phyloP scores from a whole-genome alignment of 2,797 vertebrate genomes.

The Potorous gilbertii region DNA sequence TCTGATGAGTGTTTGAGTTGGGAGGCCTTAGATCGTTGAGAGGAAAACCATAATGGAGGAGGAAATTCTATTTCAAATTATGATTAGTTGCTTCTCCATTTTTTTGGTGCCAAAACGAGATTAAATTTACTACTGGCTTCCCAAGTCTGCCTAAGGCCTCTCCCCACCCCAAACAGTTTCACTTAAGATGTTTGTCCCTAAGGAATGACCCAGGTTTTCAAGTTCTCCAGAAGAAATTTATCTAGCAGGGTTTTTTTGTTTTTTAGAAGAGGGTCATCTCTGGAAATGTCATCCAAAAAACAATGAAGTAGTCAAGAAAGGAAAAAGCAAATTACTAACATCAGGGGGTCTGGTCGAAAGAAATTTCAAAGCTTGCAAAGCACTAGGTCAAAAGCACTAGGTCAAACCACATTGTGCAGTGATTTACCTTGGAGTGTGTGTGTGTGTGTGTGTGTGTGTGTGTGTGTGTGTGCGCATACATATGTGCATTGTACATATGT shows the following conservation, averaged over 20 bases:
- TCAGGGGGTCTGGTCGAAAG: not conserved
- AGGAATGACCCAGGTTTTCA: not conserved
- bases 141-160: not conserved
- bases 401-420: not conserved
- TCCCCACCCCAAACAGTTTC: not conserved
- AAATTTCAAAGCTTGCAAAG: not conserved
- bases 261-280: not conserved
- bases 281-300: not conserved
- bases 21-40: not conserved
- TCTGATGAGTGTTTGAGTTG: not conserved
- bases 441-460: not conserved
- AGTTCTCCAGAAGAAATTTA: not conserved
- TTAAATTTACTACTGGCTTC: not conserved
- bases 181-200: not conserved
- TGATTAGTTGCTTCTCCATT: not conserved
- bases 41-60: not conserved
- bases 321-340: not conserved
- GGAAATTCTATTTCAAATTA: not conserved
- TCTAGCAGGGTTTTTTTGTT: not conserved
- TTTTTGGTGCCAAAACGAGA: not conserved
- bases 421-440: not conserved
- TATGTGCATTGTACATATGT: no score
- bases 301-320: conserved; percentile 26
- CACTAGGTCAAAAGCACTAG: no score
- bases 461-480: no score